A percentile compares a stretch with the other conserved stretches of the same genome.
These are phyloP conservation scores for Polyommatus iphigenia DNA, from an alignment of 2,888 invertebrate species.

Conservation along the genomic window DNA sequence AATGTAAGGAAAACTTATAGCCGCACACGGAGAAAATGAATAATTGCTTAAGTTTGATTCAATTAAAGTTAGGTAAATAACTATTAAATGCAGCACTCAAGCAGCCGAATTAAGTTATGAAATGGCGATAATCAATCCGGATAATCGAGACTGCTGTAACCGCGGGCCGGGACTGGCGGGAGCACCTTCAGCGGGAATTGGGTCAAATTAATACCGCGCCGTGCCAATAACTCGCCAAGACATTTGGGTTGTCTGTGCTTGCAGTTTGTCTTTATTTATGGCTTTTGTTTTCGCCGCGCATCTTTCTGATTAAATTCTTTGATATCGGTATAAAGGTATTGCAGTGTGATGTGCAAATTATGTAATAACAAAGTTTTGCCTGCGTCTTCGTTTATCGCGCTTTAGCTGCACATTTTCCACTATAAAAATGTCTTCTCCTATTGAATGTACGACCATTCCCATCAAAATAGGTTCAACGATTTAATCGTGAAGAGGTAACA, in stretches of 20 bases:
- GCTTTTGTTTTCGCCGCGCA: slow-evolving; percentile 2
- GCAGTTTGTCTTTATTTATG: slow-evolving; percentile 27
- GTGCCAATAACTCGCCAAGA: slow-evolving; percentile 30
- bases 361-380: too few relatives aligned
- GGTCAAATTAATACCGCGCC: slow-evolving; percentile 16
- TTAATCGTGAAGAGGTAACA: too few relatives aligned
- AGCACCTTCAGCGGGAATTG: slow-evolving; percentile 79
- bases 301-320: slow-evolving; percentile 23
- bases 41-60: too few relatives aligned
- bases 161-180: slow-evolving; percentile 76
- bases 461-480: too few relatives aligned
- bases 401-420: too few relatives aligned
- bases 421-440: too few relatives aligned
- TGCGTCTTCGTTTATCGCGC: too few relatives aligned
- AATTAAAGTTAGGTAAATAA: too few relatives aligned
- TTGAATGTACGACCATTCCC: too few relatives aligned
- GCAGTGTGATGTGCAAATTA: not conserved
- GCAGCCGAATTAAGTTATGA: not conserved
- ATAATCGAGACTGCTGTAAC: not conserved
- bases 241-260: slow-evolving; percentile 19
- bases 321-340: not conserved
- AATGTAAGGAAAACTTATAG: too few relatives aligned
- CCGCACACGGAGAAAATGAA: too few relatives aligned
- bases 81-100: too few relatives aligned
- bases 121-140: not conserved